These are phyloP conservation scores for Poicephalus gulielmi DNA, from an alignment of 2,113 vertebrate species.

Conservation along the genomic window DNA sequence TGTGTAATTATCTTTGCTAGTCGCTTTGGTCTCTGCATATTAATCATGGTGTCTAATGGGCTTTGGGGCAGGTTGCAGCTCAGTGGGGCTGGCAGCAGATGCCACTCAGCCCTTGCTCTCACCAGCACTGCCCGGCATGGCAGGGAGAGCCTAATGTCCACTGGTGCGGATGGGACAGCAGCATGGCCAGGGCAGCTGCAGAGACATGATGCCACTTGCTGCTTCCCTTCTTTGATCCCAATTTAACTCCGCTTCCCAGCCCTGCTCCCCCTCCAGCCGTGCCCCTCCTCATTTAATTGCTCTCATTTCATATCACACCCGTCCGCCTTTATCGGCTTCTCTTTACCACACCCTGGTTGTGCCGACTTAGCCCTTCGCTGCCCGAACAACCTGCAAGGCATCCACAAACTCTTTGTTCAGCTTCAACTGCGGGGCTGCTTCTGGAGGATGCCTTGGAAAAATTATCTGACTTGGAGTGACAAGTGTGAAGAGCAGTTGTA, in stretches of 20 bases:
- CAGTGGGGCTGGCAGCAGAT: not conserved
- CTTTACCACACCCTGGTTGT: accelerated
- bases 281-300: not conserved
- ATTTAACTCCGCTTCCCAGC: not conserved
- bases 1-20: conserved; percentile 59
- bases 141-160: not conserved
- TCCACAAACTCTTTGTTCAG: not conserved
- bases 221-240: not conserved
- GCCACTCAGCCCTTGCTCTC: not conserved
- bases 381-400: not conserved
- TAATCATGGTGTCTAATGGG: conserved; percentile 15
- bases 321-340: not conserved
- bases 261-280: not conserved
- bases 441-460: not conserved
- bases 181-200: not conserved
- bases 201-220: not conserved
- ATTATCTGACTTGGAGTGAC: conserved; percentile 43
- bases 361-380: not conserved
- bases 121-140: accelerated
- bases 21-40: conserved; percentile 12
- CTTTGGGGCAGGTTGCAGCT: not conserved
- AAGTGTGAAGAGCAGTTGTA: conserved; percentile 64
- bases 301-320: not conserved
- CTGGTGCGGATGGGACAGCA: not conserved
- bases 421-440: not conserved